Base-by-base conservation (phyloP, 1,140 invertebrate genomes). In the Physella acuta region DNA sequence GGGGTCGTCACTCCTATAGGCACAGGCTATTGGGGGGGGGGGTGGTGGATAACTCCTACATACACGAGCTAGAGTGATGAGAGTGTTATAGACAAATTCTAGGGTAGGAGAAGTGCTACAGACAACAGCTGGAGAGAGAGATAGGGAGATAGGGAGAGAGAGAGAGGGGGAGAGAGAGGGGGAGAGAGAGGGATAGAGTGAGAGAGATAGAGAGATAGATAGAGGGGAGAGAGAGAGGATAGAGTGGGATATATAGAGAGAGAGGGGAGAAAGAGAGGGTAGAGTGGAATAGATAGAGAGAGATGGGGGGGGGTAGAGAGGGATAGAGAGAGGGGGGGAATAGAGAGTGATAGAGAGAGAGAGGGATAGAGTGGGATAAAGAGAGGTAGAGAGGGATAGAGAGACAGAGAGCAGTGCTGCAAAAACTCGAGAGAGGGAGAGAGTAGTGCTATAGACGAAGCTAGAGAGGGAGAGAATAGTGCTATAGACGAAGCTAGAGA, bases 351-450 rank as follows among this genome's bases (percentile, higher is more conserved):
- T 11, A 44, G 39, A 44, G 39, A 44, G 39, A 11, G 39, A 44
- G 39, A 44, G 39, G 20, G 39, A 20, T 8, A 44, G 39, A 20
- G 39, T 44, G 20, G 20, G 20, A 20, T 8, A 44, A 44, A 44
- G 39, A 44, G 39, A 44, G 39, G n/a, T n/a, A n/a, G n/a, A n/a
- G n/a, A n/a, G n/a, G n/a, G 39, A 44, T 44, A 44, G 39, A 44
- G 39, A 44, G 20, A 44, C 8, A 44, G 20, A 20, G 39, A 44
- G 39, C 8, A 20, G 39, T 8, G 8, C 8, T 44, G 39, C 8
- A 20, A 44, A 20, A 44, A 20, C 8, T 8, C 8, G 39, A 44
- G 39, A 44, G 20, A 44, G 39, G 20, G 39, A 44, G 39, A 44
- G 39, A 44, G 39, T 11, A n/a, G n/a, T n/a, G n/a, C n/a, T n/a